Percentiles rank a stretch among this genome's conserved stretches.
phyloP scores from a whole-genome alignment of 2,113 vertebrate genomes.

The Ctenodactylus gundi region DNA sequence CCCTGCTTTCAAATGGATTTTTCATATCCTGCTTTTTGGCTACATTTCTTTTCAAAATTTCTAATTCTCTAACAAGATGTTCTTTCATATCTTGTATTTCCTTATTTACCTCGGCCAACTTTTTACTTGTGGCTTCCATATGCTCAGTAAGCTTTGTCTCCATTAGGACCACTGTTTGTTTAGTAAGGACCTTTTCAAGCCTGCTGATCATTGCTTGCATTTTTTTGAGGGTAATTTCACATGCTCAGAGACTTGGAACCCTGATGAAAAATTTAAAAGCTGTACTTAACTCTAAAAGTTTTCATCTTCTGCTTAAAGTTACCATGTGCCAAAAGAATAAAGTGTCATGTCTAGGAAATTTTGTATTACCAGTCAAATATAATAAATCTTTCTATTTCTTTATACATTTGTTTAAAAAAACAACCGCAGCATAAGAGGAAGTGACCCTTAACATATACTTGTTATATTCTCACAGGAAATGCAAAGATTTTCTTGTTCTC shows the following conservation, averaged over 20 bases:
- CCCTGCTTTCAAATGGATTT: no score
- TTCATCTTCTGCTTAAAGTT: slow-evolving; percentile 20
- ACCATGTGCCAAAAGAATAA: slow-evolving; percentile 9
- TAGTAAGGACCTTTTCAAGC: no score
- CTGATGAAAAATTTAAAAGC: slow-evolving; percentile 24
- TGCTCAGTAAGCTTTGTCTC: no score
- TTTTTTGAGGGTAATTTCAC: no score
- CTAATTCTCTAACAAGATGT: no score
- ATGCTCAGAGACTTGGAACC: slow-evolving; percentile 1
- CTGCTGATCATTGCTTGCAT: no score
- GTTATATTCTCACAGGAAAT: slow-evolving; percentile 19
- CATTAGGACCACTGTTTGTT: no score
- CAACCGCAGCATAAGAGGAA: slow-evolving; percentile 30
- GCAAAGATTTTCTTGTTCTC: slow-evolving; percentile 22
- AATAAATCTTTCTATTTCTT: slow-evolving; percentile 26
- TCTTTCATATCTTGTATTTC: no score
- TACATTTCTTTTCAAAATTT: no score
- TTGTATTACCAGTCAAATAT: background rate
- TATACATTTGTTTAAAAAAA: background rate
- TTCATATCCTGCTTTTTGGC: no score
- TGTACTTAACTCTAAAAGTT: slow-evolving; percentile 5
- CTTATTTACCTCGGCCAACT: no score
- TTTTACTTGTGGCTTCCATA: no score
- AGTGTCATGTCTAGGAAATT: background rate
- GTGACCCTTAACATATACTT: slow-evolving; percentile 19